A percentile compares a stretch with the other conserved stretches of the same genome.
Evolutionary conservation across 2,888 invertebrate species (phyloP).

Genomic region (Rotaria sp.): DNA sequence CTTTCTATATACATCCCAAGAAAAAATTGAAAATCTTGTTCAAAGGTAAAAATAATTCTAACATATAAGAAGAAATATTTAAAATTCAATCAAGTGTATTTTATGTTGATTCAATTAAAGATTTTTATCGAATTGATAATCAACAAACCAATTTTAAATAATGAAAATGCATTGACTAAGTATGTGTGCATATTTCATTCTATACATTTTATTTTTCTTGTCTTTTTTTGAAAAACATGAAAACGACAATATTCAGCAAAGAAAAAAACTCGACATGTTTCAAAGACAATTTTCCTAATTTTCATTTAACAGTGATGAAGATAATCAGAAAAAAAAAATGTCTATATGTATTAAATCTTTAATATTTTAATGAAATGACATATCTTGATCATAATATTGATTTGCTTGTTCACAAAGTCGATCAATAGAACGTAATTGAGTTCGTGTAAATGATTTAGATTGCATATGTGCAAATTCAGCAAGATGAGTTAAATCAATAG

Average conservation of each 20-base stretch:
- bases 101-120: too few relatives aligned
- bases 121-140: too few relatives aligned
- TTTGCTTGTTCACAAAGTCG: slow-evolving; percentile 13
- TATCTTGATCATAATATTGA: neutral
- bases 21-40: too few relatives aligned
- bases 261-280: neutral
- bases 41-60: too few relatives aligned
- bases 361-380: neutral
- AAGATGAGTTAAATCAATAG: neutral
- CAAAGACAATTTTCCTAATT: neutral
- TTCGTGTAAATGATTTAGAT: neutral
- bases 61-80: too few relatives aligned
- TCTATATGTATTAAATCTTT: neutral
- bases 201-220: neutral
- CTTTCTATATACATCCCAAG: too few relatives aligned
- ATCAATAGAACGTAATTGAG: neutral
- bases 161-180: too few relatives aligned
- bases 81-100: too few relatives aligned
- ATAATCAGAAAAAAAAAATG: neutral
- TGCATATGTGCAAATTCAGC: slow-evolving; percentile 19
- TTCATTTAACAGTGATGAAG: neutral
- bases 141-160: too few relatives aligned
- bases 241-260: neutral
- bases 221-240: neutral
- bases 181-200: too few relatives aligned